phyloP scores from a whole-genome alignment of 2,113 vertebrate species.

The Rattus norvegicus region DNA sequence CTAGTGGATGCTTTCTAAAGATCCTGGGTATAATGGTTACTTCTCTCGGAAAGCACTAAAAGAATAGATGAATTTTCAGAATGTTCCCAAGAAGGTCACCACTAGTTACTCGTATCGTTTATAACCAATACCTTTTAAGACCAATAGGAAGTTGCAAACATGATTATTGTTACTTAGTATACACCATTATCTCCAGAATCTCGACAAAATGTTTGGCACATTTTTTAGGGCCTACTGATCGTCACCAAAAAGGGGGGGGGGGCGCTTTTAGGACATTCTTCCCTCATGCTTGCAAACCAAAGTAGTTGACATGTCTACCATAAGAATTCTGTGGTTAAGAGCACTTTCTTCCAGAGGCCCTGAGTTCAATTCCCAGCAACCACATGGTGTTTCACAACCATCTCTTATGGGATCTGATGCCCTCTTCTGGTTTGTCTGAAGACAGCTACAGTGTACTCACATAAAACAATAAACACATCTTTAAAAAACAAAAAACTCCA shows the following conservation, averaged over 20 bases:
- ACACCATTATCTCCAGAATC: slow-evolving; percentile 28
- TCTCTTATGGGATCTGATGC: too few species aligned
- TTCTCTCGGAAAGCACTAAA: slow-evolving; percentile 11
- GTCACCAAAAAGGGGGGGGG: neutral
- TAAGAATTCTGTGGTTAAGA: neutral
- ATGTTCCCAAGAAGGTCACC: neutral
- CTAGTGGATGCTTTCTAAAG: neutral
- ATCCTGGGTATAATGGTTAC: neutral
- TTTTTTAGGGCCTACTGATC: neutral
- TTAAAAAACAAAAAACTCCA: neutral
- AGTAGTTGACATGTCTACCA: neutral
- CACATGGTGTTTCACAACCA: too few species aligned
- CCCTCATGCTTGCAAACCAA: neutral
- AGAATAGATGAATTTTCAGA: neutral
- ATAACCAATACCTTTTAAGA: slow-evolving; percentile 35
- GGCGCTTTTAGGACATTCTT: neutral
- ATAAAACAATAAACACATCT: too few species aligned
- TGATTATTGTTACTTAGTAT: neutral
- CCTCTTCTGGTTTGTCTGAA: too few species aligned
- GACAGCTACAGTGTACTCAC: too few species aligned
- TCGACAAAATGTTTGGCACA: slow-evolving; percentile 6
- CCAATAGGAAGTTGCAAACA: neutral
- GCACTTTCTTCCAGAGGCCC: too few species aligned
- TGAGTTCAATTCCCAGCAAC: too few species aligned
- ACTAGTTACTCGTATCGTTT: neutral